Conservation (phyloP, 92 coral and sea anemone genomes). For the Umimayanthus chanpuru region DNA sequence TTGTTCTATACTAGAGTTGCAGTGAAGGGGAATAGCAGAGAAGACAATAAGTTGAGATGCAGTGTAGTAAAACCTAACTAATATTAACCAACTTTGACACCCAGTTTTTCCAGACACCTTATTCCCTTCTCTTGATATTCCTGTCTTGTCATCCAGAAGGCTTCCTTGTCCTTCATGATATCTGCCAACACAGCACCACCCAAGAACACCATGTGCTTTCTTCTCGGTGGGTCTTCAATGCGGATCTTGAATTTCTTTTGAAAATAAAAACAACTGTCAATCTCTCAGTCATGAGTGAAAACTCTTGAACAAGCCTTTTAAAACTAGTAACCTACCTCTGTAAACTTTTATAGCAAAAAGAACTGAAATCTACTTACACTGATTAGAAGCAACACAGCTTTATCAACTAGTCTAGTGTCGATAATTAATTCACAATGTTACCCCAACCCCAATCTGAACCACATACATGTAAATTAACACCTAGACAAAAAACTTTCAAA, state of each 20-base stretch:
- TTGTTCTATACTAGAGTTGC: background rate
- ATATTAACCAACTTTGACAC: conserved; percentile 79
- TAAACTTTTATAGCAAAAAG: no score
- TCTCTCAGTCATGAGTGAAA: background rate
- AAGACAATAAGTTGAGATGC: background rate
- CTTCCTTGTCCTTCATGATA: conserved; percentile 99
- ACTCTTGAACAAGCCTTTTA: no score
- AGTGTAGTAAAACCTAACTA: background rate
- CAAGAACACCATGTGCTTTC: conserved; percentile 98
- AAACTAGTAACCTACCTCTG: no score
- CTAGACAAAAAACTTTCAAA: no score
- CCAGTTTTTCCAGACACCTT: conserved; percentile 92
- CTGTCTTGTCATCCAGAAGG: conserved; percentile 94
- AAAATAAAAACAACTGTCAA: background rate
- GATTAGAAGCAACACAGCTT: no score
- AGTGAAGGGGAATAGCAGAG: background rate
- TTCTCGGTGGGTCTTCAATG: conserved; percentile 96
- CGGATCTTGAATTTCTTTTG: conserved; percentile 97
- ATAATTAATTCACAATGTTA: no score
- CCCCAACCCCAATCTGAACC: no score
- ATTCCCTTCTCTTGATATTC: conserved; percentile 95
- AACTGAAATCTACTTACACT: no score
- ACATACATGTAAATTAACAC: no score
- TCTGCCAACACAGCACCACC: conserved; percentile 99
- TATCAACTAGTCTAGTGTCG: no score